A percentile compares a stretch with the other conserved stretches of the same genome.
phyloP scores from a whole-genome alignment of 2,797 vertebrate species.

The Valencia hispanica region DNA sequence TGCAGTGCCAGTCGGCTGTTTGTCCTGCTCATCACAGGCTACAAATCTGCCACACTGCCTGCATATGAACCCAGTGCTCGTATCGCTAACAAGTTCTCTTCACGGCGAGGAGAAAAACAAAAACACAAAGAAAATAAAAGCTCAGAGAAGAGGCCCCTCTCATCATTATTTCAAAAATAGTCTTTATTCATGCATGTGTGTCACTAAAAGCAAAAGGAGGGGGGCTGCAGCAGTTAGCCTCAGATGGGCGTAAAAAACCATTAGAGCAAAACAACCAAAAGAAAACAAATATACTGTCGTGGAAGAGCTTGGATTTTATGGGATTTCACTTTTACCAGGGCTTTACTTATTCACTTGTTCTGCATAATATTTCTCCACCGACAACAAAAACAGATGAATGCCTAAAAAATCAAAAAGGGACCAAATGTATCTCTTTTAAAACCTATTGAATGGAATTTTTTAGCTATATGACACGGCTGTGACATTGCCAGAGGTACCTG shows the following conservation, averaged over 20 bases:
- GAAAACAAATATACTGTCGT: conserved; percentile 50
- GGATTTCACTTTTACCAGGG: conserved; percentile 41
- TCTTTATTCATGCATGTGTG: conserved; percentile 59
- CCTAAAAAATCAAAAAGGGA: not conserved
- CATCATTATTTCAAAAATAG: conserved; percentile 63
- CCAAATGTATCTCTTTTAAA: conserved; percentile 31
- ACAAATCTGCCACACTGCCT: conserved; percentile 35
- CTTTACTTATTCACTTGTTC: conserved; percentile 40
- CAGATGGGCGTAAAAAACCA: conserved; percentile 58
- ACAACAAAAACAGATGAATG: conserved; percentile 12
- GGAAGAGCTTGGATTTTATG: conserved; percentile 36
- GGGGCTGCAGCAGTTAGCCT: conserved; percentile 52
- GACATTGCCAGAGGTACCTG: conserved; percentile 44
- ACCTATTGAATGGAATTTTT: conserved; percentile 41
- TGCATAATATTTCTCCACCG: not conserved
- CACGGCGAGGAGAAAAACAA: conserved; percentile 14
- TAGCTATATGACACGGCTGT: conserved; percentile 53
- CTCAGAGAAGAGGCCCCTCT: conserved; percentile 32
- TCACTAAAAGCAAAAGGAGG: conserved; percentile 54
- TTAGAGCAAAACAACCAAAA: conserved; percentile 54
- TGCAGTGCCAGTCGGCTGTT: conserved; percentile 57
- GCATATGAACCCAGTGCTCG: conserved; percentile 42
- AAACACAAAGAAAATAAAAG: not conserved
- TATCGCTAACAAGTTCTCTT: conserved; percentile 45
- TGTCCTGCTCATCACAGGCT: conserved; percentile 52